These are phyloP conservation scores for Drosophila subpulchrella DNA, from an alignment of 1,140 invertebrate species.

Conservation along the genomic window DNA sequence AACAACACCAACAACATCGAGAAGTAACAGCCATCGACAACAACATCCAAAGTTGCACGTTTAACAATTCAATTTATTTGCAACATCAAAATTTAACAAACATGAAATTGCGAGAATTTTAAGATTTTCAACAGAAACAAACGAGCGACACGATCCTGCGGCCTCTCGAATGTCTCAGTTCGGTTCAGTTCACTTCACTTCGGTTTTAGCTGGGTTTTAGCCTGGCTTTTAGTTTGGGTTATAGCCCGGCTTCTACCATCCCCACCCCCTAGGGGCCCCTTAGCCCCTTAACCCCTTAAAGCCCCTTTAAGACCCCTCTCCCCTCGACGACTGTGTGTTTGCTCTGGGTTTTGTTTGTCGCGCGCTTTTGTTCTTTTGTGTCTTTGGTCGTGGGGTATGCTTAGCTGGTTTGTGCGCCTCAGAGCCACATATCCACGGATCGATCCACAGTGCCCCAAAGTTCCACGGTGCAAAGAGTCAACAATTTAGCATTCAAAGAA, in stretches of 20 bases:
- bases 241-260: constrained; percentile 3
- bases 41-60: constrained; percentile 82
- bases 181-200: constrained; percentile 33
- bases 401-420: constrained; percentile 71
- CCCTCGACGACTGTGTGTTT: constrained; percentile 45
- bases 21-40: constrained; percentile 45
- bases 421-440: constrained; percentile 25
- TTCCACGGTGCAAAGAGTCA: constrained; percentile 70
- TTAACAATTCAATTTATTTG: constrained; percentile 85
- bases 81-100: constrained; percentile 84
- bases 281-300: not conserved
- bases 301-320: constrained; percentile 5
- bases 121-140: constrained; percentile 84
- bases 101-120: constrained; percentile 85
- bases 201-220: constrained; percentile 4
- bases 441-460: constrained; percentile 31
- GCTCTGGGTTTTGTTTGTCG: constrained; percentile 78
- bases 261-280: constrained; percentile 11
- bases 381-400: constrained; percentile 74
- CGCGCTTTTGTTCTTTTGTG: constrained; percentile 82
- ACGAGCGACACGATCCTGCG: constrained; percentile 84
- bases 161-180: constrained; percentile 66
- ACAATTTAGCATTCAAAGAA: constrained; percentile 84
- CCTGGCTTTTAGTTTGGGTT: not conserved
- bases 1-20: constrained; percentile 28